These are phyloP conservation scores for Poliocrania exsul DNA, from an alignment of 2,797 vertebrate species.

Conservation along the genomic window DNA sequence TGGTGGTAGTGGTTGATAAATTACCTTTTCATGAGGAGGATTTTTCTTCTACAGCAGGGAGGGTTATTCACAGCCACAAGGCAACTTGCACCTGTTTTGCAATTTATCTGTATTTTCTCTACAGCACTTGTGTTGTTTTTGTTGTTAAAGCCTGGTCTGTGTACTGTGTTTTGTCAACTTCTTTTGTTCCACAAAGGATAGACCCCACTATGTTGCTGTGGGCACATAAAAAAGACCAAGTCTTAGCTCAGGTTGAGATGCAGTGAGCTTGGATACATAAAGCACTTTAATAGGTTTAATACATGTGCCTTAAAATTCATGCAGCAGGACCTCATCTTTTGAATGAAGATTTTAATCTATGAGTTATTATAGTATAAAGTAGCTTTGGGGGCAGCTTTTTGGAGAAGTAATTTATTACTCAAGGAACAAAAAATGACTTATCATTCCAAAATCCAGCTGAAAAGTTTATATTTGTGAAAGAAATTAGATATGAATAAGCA, in stretches of 20 bases:
- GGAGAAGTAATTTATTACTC: background rate
- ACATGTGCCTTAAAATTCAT: background rate
- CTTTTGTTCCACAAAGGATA: background rate
- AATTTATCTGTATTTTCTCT: background rate
- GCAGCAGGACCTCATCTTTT: conserved; percentile 17
- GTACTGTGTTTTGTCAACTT: background rate
- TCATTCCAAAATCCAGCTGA: background rate
- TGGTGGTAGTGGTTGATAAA: background rate
- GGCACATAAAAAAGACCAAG: background rate
- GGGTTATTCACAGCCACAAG: background rate
- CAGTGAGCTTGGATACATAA: background rate
- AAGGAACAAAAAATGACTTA: background rate
- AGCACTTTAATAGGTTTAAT: background rate
- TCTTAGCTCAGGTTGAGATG: background rate
- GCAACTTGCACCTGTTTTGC: background rate
- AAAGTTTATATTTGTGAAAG: background rate
- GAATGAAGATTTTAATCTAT: background rate
- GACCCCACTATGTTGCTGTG: background rate
- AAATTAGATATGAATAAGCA: background rate
- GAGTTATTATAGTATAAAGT: background rate
- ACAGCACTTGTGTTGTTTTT: background rate
- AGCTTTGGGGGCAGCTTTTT: conserved; percentile 6
- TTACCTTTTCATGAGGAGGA: background rate
- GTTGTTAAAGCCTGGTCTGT: background rate
- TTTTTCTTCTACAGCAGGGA: background rate